Base-by-base conservation (phyloP, 2,113 vertebrate species). In the Microcebus griseorufus region DNA sequence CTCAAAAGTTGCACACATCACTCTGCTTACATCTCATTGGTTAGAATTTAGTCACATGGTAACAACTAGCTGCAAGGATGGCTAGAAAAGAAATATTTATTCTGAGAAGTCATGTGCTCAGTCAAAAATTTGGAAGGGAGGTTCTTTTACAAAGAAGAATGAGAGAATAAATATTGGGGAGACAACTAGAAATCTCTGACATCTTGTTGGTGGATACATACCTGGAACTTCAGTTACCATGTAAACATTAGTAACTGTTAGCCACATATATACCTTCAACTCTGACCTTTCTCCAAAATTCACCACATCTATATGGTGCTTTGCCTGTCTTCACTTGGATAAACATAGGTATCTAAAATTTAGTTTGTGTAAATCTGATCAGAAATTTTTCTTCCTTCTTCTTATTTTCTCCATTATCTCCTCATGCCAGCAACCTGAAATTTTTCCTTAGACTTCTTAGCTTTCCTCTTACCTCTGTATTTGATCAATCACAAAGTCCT, bases 381-480 rank as follows among this genome's bases (percentile, higher is more conserved):
- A 32, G 12, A 88, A 29, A 75, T 48, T n/a, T 89, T 89, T 48
- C 0, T 9, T 88, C 22, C 39, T 29, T 37, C 37, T 79, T 70
- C 12, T 22, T 78, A 0, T 82, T 23, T 89, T 87, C 27, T 84
- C n/a, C 45, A 37, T 92, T 70, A 39, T 85, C 18, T 70, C 37
- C 62, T 65, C 32, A 34, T 37, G 22, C n/a, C 9, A 80, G 42
- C 53, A 45, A 42, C 27, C 42, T 82, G n/a, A 75, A 65, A 81
- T 95, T 92, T 92, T 32, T 65, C 13, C 18, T 94, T 78, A 29
- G 51, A 25, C 37, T 95, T 90, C 48, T 60, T 69, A 73, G 76
- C n/a, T 88, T 88, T 87, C 16, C 55, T 45, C n/a, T 86, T 91
- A 79, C 27, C 0, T 32, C 5, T 65, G 3, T 55, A 51, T 75